phyloP scores from a whole-genome alignment of 2,888 invertebrate genomes.

The Drosophila trichaetosa region DNA sequence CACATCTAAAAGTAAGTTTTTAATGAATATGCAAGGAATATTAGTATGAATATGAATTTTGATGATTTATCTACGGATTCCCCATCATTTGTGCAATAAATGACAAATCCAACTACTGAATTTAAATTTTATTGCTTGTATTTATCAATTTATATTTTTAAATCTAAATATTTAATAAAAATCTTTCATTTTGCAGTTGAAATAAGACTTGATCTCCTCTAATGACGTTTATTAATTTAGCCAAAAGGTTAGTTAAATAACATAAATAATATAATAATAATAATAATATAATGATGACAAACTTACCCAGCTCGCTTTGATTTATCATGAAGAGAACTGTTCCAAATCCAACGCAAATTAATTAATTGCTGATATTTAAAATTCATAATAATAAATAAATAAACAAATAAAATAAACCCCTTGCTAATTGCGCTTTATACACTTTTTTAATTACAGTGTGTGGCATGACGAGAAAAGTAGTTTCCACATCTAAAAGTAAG shows the following conservation, averaged over 20 bases:
- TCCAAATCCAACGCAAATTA: constrained; percentile 50
- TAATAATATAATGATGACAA: constrained; percentile 47
- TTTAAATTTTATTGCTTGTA: background rate
- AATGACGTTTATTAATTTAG: background rate
- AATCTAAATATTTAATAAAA: background rate
- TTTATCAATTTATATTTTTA: background rate
- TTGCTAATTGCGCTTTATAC: background rate
- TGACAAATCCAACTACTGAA: constrained; percentile 5
- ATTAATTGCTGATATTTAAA: constrained; percentile 3
- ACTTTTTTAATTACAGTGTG: background rate
- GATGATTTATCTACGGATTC: constrained; percentile 13
- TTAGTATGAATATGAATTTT: background rate
- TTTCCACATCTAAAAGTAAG: background rate
- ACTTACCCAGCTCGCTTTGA: constrained; percentile 79
- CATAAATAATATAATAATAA: background rate
- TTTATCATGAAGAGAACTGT: constrained; percentile 71
- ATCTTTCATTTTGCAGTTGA: background rate
- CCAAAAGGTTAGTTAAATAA: background rate
- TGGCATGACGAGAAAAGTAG: background rate
- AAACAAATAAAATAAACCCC: background rate
- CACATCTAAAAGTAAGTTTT: background rate
- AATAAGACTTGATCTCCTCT: background rate
- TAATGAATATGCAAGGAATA: background rate
- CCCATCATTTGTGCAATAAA: constrained; percentile 15
- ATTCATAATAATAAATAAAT: background rate